phyloP scores from a whole-genome alignment of 2,797 vertebrate genomes.

The Ptychobarbus kaznakovi region DNA sequence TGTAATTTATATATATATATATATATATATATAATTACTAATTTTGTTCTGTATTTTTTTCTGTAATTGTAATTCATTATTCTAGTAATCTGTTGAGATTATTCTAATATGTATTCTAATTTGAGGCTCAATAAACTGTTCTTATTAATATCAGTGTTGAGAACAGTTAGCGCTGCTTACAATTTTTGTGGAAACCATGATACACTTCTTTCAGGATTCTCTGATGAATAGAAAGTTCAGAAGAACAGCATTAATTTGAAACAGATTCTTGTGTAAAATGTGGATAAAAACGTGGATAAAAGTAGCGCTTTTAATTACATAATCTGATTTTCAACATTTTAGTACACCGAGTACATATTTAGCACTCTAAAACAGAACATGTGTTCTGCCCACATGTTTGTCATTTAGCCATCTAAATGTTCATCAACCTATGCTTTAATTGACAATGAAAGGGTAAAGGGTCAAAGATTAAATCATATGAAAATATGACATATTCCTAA shows the following conservation, averaged over 20 bases:
- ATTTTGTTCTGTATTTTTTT: no score
- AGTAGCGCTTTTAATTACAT: background rate
- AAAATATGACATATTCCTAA: background rate
- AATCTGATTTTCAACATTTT: background rate
- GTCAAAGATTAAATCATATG: constrained; percentile 15
- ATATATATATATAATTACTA: no score
- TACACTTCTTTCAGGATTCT: background rate
- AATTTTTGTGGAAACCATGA: no score
- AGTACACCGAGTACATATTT: background rate
- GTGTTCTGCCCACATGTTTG: background rate
- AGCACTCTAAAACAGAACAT: background rate
- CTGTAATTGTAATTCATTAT: no score
- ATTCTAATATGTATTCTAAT: no score
- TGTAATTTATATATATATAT: no score
- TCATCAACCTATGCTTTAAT: constrained; percentile 7
- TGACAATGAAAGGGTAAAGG: background rate
- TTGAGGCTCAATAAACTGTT: no score
- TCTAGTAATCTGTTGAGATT: no score
- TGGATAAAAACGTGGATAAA: background rate
- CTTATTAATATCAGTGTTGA: no score
- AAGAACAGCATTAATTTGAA: background rate
- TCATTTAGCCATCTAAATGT: background rate
- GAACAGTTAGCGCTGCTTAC: no score
- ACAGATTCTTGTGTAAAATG: background rate
- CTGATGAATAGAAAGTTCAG: background rate